Evolutionary conservation across 2,797 vertebrate genomes (phyloP).

Genomic region (Sebastes kiyomatsui): DNA sequence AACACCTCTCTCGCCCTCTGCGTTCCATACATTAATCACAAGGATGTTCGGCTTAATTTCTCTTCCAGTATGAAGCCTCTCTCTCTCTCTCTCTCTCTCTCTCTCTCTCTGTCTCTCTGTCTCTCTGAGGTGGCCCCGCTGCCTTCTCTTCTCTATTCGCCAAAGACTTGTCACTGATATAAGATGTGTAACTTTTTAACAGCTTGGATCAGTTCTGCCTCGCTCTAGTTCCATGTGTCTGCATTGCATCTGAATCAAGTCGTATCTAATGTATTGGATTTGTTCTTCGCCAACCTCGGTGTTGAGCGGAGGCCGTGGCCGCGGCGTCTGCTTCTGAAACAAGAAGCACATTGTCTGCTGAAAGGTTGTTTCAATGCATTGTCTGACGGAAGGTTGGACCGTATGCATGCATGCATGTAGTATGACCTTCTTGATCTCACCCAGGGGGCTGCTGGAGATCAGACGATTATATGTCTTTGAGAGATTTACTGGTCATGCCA

Average conservation of each 20-base stretch:
- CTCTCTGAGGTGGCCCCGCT: not conserved
- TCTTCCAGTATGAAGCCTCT: slow-evolving; percentile 33
- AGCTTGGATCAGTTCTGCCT: slow-evolving; percentile 36
- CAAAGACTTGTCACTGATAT: slow-evolving; percentile 47
- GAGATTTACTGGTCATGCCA: slow-evolving; percentile 45
- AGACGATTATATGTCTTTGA: slow-evolving; percentile 26
- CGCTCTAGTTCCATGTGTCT: slow-evolving; percentile 33
- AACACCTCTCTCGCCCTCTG: slow-evolving; percentile 52
- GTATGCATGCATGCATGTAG: slow-evolving; percentile 17
- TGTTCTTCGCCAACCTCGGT: slow-evolving; percentile 18
- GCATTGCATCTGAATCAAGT: slow-evolving; percentile 51
- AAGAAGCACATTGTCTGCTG: slow-evolving; percentile 40
- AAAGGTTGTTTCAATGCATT: not conserved
- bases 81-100: too few species aligned
- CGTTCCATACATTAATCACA: slow-evolving; percentile 70
- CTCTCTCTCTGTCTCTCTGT: not conserved
- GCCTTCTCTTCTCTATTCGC: not conserved
- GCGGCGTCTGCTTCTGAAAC: slow-evolving; percentile 22
- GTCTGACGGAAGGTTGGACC: not conserved
- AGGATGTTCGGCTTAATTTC: slow-evolving; percentile 62
- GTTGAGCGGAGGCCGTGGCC: slow-evolving; percentile 4
- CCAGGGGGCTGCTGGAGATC: slow-evolving; percentile 40
- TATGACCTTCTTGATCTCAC: slow-evolving; percentile 41
- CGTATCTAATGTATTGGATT: slow-evolving; percentile 33
- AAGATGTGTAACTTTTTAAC: slow-evolving; percentile 46